phyloP scores from a whole-genome alignment of 2,888 invertebrate species.

The Dione vanillae region DNA sequence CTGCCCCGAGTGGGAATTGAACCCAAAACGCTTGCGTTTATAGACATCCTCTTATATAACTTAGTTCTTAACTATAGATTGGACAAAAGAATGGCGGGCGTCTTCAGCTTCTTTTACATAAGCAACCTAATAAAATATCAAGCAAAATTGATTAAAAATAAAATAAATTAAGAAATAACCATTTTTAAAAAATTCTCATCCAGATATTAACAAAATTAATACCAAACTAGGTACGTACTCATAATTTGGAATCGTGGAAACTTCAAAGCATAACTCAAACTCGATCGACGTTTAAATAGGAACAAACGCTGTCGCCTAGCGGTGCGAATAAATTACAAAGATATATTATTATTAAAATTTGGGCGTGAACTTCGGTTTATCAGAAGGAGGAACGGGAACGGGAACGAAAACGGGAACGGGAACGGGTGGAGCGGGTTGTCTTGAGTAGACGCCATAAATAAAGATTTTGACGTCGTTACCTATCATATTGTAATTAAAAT shows the following conservation, averaged over 20 bases:
- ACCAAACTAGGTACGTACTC: background rate
- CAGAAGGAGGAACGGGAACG: conserved; percentile 28
- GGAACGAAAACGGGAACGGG: background rate
- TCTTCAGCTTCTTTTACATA: no score
- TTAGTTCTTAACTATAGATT: no score
- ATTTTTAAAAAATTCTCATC: no score
- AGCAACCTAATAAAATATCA: no score
- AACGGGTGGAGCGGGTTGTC: conserved; percentile 42
- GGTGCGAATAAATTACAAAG: conserved; percentile 81
- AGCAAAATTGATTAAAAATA: no score
- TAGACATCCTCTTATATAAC: no score
- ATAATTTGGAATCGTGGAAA: conserved; percentile 32
- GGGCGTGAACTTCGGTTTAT: conserved; percentile 65
- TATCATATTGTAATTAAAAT: conserved; percentile 34
- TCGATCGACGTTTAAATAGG: conserved; percentile 57
- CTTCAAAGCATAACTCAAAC: conserved; percentile 49
- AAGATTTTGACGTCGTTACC: conserved; percentile 41
- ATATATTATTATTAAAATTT: conserved; percentile 84
- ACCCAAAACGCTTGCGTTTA: no score
- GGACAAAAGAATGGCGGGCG: no score
- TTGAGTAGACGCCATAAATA: conserved; percentile 44
- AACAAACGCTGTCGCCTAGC: conserved; percentile 63
- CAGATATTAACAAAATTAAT: background rate
- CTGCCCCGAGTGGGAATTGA: no score
- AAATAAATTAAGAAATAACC: no score